phyloP scores from a whole-genome alignment of 2,888 invertebrate species.

The Caenorhabditis sp. region DNA sequence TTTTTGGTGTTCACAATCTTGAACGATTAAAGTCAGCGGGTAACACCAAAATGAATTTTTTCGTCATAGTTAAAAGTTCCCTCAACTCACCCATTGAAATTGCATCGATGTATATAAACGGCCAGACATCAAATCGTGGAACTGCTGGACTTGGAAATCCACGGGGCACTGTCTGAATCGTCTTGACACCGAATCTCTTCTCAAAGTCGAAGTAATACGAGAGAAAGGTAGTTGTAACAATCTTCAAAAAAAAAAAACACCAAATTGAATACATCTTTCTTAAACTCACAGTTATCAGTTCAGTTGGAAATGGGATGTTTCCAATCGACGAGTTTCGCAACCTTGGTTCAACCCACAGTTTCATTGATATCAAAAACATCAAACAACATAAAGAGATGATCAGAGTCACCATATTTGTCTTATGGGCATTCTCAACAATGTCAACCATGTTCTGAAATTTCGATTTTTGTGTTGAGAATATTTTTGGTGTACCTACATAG shows the following conservation, averaged over 20 bases:
- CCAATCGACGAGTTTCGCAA: slow-evolving; percentile 2
- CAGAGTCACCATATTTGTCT: slow-evolving; percentile 41
- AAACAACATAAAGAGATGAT: slow-evolving; percentile 28
- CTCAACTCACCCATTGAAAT: slow-evolving; percentile 68
- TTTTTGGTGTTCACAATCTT: too few species aligned
- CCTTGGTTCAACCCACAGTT: slow-evolving; percentile 33
- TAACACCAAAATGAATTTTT: not conserved
- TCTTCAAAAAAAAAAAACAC: too few species aligned
- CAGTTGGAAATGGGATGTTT: slow-evolving; percentile 57
- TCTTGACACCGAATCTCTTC: slow-evolving; percentile 69
- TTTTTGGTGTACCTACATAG: too few species aligned
- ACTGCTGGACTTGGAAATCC: slow-evolving; percentile 69
- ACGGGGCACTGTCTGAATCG: slow-evolving; percentile 72
- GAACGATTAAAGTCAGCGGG: too few species aligned
- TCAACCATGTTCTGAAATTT: slow-evolving; percentile 34
- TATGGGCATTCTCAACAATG: slow-evolving; percentile 19
- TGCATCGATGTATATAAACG: slow-evolving; percentile 74
- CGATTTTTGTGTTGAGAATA: too few species aligned
- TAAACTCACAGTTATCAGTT: slow-evolving; percentile 50
- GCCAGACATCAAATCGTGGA: slow-evolving; percentile 62
- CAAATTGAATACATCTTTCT: too few species aligned
- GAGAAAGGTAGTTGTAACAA: slow-evolving; percentile 63
- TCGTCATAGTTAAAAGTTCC: not conserved
- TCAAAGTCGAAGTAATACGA: slow-evolving; percentile 71
- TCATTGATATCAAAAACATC: slow-evolving; percentile 18